Conservation (phyloP, 2,797 vertebrate species). For the Pogoniulus pusillus region DNA sequence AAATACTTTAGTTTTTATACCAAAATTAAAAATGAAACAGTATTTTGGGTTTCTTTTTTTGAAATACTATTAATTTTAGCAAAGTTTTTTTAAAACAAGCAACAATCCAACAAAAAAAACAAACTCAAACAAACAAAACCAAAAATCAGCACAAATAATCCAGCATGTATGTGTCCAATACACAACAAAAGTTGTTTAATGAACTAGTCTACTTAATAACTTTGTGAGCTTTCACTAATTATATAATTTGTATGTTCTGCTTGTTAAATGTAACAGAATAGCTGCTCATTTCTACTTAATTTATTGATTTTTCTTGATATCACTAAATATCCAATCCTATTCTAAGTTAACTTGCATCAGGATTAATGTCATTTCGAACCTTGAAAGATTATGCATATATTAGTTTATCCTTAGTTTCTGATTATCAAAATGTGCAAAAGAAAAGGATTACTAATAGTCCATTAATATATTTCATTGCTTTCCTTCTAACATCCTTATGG, state of each 20-base stretch:
- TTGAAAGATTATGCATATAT: slow-evolving; percentile 14
- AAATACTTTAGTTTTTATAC: neutral
- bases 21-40: neutral
- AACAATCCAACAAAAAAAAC: neutral
- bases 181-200: neutral
- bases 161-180: neutral
- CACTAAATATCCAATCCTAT: neutral
- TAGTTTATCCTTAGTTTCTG: slow-evolving; percentile 40
- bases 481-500: neutral
- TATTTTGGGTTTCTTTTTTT: neutral
- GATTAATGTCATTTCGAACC: neutral
- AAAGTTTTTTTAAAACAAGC: too few species aligned
- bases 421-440: slow-evolving; percentile 2
- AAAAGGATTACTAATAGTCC: neutral
- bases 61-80: neutral
- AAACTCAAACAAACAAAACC: too few species aligned
- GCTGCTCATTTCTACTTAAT: neutral
- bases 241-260: neutral
- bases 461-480: neutral
- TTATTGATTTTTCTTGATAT: slow-evolving; percentile 14
- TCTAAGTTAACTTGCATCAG: slow-evolving; percentile 11
- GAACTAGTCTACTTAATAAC: neutral
- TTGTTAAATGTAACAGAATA: neutral
- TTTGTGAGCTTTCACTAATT: neutral
- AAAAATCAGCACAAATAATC: too few species aligned